Evolutionary conservation across 1,140 invertebrate species (phyloP), one percentile per base, ranked within the genome.

Genomic region (Heliconius nattereri): DNA sequence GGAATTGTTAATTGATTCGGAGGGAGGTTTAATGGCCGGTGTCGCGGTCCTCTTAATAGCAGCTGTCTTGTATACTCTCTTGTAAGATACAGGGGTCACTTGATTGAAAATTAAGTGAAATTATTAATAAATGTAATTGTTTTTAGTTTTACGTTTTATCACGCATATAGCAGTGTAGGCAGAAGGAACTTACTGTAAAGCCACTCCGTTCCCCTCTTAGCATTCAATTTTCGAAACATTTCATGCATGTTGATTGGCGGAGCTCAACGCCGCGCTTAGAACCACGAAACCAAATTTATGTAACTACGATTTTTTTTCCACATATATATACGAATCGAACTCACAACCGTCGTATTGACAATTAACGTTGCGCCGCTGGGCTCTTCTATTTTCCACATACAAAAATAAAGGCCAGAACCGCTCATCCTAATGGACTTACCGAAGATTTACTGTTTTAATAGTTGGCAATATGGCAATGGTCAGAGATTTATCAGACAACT

Each of bases 361-460:
- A 16, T 45, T 13, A 45, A 1, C 40, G 40, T 16, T 45, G 40
- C 40, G 3, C 40, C 40, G 16, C 3, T 45, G 16, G 13, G 5
- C 13, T 7, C 8, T 60, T 60, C 49, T 52, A 23, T 60, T 60
- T 23, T 60, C 9, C 7, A 60, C 26, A 29, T 66, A 66, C 11
- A 76, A 45, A 37, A 37, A 40, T 40, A 60, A 57, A 57, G 49
- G 19, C 71, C 32, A 13, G 11, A 60, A 71, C 26, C 54, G 57
- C 73, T 75, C 40, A 23, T 37, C 29, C 73, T 75, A 80, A 80
- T 76, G 75, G 78, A 80, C 66, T 73, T 26, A 75, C 72, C 8
- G 76, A 84, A 88, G 87, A 87, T 88, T 87, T 88, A 88, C 82
- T 82, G 87, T 84, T 85, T 85, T 87, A 88, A 87, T 88, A 88